Percentiles rank a stretch among this genome's conserved stretches.
Conservation (phyloP, 1,140 invertebrate species). For the Ephestia elutella region DNA sequence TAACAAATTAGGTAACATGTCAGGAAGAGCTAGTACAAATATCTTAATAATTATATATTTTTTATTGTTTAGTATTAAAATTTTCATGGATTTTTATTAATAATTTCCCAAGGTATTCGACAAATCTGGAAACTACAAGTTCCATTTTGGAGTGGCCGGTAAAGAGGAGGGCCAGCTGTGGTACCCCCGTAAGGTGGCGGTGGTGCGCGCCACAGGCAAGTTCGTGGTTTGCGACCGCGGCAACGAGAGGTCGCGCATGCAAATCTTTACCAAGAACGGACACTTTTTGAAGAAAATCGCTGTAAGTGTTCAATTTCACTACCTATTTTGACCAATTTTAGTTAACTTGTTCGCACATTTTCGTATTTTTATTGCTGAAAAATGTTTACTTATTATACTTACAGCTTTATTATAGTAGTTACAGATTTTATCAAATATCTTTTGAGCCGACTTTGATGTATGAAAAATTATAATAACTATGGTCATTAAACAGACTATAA, state of each 20-base stretch:
- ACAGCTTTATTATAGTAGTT: too few relatives aligned
- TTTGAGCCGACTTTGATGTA: too few relatives aligned
- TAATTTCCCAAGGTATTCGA: conserved; percentile 82
- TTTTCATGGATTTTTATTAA: too few relatives aligned
- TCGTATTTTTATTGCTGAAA: too few relatives aligned
- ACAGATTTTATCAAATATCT: too few relatives aligned
- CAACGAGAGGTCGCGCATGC: conserved; percentile 96
- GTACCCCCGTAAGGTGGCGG: conserved; percentile 97
- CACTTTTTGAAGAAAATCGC: conserved; percentile 95
- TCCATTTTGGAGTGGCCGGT: conserved; percentile 91
- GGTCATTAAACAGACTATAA: too few relatives aligned
- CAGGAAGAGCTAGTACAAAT: too few relatives aligned
- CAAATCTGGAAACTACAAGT: conserved; percentile 90
- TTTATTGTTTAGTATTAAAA: too few relatives aligned
- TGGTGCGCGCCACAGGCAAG: conserved; percentile 89
- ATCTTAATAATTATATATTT: not conserved
- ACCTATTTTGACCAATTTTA: not conserved
- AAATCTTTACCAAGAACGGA: conserved; percentile 93
- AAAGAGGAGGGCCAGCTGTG: conserved; percentile 97
- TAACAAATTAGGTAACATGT: too few relatives aligned
- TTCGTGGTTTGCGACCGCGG: conserved; percentile 98
- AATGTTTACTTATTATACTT: too few relatives aligned
- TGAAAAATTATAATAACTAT: too few relatives aligned
- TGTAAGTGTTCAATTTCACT: conserved; percentile 44
- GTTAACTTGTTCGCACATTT: too few relatives aligned